phyloP scores from a whole-genome alignment of 1,140 invertebrate genomes.

The Macrosteles quadrilineatus region DNA sequence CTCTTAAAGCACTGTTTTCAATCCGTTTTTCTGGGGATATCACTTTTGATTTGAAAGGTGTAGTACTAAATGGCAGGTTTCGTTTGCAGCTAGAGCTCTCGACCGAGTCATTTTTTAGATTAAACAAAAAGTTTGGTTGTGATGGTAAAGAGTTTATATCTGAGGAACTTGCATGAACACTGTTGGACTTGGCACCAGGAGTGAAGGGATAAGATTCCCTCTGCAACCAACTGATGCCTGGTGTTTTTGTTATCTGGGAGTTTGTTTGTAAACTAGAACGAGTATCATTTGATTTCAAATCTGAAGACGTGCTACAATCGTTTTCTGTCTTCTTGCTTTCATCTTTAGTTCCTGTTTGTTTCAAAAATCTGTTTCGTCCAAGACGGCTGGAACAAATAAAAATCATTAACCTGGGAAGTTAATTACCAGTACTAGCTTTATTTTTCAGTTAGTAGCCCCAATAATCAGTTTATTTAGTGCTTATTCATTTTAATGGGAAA shows the following conservation, averaged over 20 bases:
- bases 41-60: constrained; percentile 14
- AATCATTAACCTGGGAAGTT: too few species aligned
- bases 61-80: constrained; percentile 6
- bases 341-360: not conserved
- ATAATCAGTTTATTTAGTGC: too few species aligned
- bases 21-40: not conserved
- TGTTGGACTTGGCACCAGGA: not conserved
- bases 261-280: not conserved
- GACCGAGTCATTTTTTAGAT: not conserved
- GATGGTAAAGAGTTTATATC: not conserved
- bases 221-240: not conserved
- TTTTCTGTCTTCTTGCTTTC: not conserved
- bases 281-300: not conserved
- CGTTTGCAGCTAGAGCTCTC: constrained; percentile 7
- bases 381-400: not conserved
- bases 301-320: not conserved
- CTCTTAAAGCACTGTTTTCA: not conserved
- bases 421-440: too few species aligned
- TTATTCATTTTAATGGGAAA: too few species aligned
- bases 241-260: not conserved
- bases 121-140: constrained; percentile 8
- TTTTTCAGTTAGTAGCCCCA: too few species aligned
- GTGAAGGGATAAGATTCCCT: not conserved
- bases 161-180: not conserved
- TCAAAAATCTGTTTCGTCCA: not conserved